phyloP scores from a whole-genome alignment of 2,888 invertebrate genomes.

The Pemphredon lugubris region DNA sequence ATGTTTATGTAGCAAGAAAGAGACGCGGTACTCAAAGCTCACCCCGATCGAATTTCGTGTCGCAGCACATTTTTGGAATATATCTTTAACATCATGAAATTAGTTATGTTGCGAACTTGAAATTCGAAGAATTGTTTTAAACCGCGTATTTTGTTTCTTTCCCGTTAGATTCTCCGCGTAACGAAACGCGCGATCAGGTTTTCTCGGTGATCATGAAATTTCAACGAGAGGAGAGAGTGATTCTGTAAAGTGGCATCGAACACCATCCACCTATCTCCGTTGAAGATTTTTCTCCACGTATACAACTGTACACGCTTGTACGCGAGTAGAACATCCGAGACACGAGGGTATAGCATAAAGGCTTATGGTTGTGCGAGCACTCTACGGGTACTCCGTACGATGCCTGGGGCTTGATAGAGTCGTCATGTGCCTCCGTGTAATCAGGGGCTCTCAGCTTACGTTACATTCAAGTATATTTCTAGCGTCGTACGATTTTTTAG shows the following conservation, averaged over 20 bases:
- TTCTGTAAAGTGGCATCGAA: constrained; percentile 32
- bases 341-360: constrained; percentile 4
- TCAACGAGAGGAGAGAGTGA: constrained; percentile 31
- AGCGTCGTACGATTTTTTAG: no score
- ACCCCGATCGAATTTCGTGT: no score
- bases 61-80: no score
- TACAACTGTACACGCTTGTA: constrained; percentile 26
- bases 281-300: constrained; percentile 20
- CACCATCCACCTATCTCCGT: constrained; percentile 39
- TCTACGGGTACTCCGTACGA: constrained; percentile 53
- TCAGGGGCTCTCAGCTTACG: constrained; percentile 69
- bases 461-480: constrained; percentile 13
- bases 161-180: no score
- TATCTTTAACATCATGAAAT: no score
- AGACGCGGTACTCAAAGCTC: no score
- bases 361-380: constrained; percentile 28
- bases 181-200: constrained; percentile 10
- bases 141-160: not conserved
- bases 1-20: no score
- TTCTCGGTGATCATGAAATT: constrained; percentile 48
- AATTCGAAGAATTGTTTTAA: no score
- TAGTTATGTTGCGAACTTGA: not conserved
- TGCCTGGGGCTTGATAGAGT: constrained; percentile 70
- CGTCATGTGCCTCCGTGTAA: constrained; percentile 70
- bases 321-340: constrained; percentile 33